Conservation (phyloP, 2,113 vertebrate species). For the Copsychus sechellarum region DNA sequence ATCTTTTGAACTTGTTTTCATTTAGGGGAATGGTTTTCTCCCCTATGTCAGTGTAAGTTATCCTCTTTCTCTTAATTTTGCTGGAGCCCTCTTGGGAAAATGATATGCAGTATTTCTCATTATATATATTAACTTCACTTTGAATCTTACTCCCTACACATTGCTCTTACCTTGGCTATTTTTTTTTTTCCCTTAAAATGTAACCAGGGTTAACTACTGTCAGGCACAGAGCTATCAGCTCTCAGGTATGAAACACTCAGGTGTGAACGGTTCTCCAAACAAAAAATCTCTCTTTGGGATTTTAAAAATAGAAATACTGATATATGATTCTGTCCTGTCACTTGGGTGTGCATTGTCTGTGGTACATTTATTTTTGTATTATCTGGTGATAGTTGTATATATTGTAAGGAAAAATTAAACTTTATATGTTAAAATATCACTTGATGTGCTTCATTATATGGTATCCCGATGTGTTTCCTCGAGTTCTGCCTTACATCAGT, state of each 20-base stretch:
- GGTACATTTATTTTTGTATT: neutral
- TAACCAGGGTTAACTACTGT: neutral
- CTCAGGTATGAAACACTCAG: neutral
- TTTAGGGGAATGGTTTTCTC: neutral
- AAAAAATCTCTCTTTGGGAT: neutral
- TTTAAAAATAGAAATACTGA: neutral
- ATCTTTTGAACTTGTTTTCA: constrained; percentile 39
- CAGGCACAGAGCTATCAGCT: neutral
- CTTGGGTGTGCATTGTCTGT: neutral
- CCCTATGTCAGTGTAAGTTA: neutral
- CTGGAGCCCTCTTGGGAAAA: neutral
- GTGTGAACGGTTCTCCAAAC: neutral
- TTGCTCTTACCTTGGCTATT: neutral
- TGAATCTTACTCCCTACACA: neutral
- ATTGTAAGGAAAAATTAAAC: constrained; percentile 46
- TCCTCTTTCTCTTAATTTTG: neutral
- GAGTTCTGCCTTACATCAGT: neutral
- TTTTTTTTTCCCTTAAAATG: neutral
- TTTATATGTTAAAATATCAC: neutral
- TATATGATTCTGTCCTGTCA: neutral
- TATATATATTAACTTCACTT: neutral
- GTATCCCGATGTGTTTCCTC: neutral
- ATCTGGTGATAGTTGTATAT: constrained; percentile 9
- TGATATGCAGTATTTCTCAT: neutral
- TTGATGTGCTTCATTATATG: constrained; percentile 11